Evolutionary conservation across 2,113 vertebrate species (phyloP), one percentile per base, ranked within the genome.

Genomic region (Oncorhynchus clarkii): DNA sequence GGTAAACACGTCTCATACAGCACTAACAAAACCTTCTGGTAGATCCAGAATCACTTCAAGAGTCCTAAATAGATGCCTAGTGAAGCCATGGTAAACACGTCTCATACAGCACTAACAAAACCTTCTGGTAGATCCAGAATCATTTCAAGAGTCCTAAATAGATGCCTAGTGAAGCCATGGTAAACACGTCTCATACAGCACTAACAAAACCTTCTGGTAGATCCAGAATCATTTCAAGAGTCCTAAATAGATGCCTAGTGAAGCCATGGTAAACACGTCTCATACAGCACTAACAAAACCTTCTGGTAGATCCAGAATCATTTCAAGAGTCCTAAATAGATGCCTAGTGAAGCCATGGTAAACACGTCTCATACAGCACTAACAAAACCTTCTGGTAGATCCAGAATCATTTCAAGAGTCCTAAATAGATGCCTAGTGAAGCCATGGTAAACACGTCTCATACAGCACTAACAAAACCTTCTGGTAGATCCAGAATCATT

Each of bases 221-320:
- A 78, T 86, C 82, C 75, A 83, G n/a, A n/a, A n/a, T n/a, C n/a
- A n/a, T n/a, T 81, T 88, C 74, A 87, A 65, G 78, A 79, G 70
- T 71, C 60, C 79, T 51, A 78, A 78, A 82, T 75, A 84, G 82
- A 89, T 84, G 84, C 81, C 85, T 78, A 77, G 81, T 86, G 22
- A 68, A 76, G 78, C 82, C 75, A 60, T 71, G 70, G 74, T 26
- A 77, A 83, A 87, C 4, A 69, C 76, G 18, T 64, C 72, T 75
- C 69, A 73, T 76, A 73, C 80, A 27, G 57, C 74, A 73, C 39
- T 66, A 51, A 11, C 65, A 69, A 45, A 71, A 45, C 68, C 70
- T 26, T 64, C 76, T 83, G 72, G 79, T 82, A 76, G 74, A 78
- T 86, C 82, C 75, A 83, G n/a, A n/a, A n/a, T n/a, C n/a, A n/a